phyloP scores from a whole-genome alignment of 2,113 vertebrate species.

The Proterorhinus semilunaris region DNA sequence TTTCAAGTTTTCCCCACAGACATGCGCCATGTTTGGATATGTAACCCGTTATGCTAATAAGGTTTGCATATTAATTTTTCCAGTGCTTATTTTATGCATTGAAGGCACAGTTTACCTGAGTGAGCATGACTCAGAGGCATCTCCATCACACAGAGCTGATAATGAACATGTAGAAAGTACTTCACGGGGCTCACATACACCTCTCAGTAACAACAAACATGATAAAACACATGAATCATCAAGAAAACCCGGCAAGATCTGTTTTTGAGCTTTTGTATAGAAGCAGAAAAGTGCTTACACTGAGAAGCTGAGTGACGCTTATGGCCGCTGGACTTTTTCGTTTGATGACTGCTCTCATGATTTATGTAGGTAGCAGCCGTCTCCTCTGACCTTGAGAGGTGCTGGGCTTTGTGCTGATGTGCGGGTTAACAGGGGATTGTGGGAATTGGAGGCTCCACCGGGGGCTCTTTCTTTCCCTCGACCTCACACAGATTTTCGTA shows the following conservation, averaged over 20 bases:
- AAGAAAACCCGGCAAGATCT: conserved; percentile 22
- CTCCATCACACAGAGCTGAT: conserved; percentile 22
- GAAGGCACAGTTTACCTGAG: conserved; percentile 1
- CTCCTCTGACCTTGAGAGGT: conserved; percentile 76
- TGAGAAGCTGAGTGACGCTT: conserved; percentile 58
- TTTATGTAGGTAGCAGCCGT: conserved; percentile 72
- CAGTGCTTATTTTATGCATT: not conserved
- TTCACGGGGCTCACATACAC: conserved; percentile 10
- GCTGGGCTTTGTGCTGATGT: conserved; percentile 76
- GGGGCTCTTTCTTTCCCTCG: conserved; percentile 47
- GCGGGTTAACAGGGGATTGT: conserved; percentile 70
- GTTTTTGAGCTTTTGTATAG: conserved; percentile 37
- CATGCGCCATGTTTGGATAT: too few relatives aligned
- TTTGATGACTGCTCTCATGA: conserved; percentile 74
- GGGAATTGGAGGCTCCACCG: conserved; percentile 65
- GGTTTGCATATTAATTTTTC: not conserved
- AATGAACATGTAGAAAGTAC: conserved; percentile 25
- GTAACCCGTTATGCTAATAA: too few relatives aligned
- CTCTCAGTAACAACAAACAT: conserved; percentile 35
- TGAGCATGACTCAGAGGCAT: conserved; percentile 26
- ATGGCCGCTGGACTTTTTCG: conserved; percentile 64
- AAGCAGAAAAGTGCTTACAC: conserved; percentile 56
- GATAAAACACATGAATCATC: conserved; percentile 58
- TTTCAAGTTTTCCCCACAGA: too few relatives aligned
- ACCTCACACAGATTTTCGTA: conserved; percentile 64